Conservation (phyloP, 2,888 invertebrate species). For the Crepidodera aurea region DNA sequence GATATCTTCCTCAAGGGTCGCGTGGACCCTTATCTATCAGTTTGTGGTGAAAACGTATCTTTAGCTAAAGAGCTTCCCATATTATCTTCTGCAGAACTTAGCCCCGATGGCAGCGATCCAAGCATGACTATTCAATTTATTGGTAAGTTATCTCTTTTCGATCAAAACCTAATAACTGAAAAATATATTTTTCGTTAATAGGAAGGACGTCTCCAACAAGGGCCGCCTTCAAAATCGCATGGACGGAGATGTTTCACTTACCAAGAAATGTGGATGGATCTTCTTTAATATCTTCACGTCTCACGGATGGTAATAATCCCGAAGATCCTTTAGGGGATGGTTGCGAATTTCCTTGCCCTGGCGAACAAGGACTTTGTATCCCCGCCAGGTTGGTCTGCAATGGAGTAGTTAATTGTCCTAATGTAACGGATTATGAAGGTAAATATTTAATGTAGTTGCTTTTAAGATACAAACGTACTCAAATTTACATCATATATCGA, state of each 20-base stretch:
- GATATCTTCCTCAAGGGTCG: conserved; percentile 73
- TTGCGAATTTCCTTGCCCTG: conserved; percentile 90
- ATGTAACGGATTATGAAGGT: conserved; percentile 66
- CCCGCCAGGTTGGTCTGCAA: conserved; percentile 86
- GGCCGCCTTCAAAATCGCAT: conserved; percentile 87
- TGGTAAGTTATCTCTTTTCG: conserved; percentile 34
- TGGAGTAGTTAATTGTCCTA: conserved; percentile 87
- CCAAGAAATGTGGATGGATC: conserved; percentile 85
- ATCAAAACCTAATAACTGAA: too few species aligned
- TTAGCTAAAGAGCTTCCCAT: conserved; percentile 82
- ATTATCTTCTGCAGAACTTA: conserved; percentile 79
- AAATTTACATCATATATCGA: too few species aligned
- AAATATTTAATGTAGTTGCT: too few species aligned
- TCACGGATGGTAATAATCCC: conserved; percentile 69
- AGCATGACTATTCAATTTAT: conserved; percentile 68
- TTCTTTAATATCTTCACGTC: conserved; percentile 75
- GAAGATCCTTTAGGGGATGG: conserved; percentile 63
- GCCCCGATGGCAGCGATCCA: conserved; percentile 64
- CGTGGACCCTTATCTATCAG: conserved; percentile 78
- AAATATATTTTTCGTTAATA: too few species aligned
- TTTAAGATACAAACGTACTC: too few species aligned
- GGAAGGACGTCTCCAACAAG: conserved; percentile 81
- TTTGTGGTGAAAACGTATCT: conserved; percentile 88
- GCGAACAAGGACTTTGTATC: conserved; percentile 83
- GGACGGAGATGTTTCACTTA: conserved; percentile 88